Evolutionary conservation across 2,113 vertebrate genomes (phyloP).

Genomic region (Trematocara zebra): DNA sequence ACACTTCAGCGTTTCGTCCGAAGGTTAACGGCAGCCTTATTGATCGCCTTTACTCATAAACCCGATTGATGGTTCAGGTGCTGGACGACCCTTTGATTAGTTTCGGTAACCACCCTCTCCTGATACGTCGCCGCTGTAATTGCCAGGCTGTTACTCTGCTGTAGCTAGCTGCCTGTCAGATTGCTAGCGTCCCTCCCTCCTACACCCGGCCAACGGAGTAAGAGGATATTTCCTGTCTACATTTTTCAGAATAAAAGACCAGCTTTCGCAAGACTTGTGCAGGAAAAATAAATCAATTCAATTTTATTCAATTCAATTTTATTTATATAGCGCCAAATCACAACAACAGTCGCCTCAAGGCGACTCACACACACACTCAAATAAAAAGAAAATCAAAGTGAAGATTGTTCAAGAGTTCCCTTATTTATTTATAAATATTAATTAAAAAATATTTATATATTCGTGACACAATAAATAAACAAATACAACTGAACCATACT

Average conservation of each 20-base stretch:
- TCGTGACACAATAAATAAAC: background rate
- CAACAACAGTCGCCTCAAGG: background rate
- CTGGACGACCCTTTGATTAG: constrained; percentile 60
- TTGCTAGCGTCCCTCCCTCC: constrained; percentile 27
- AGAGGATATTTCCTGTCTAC: background rate
- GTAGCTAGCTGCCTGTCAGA: constrained; percentile 26
- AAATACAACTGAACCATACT: background rate
- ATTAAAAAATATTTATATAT: background rate
- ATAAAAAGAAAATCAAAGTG: background rate
- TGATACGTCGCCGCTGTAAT: constrained; percentile 19
- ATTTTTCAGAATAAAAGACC: constrained; percentile 19
- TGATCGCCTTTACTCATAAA: constrained; percentile 58
- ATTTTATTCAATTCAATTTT: background rate
- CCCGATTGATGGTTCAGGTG: constrained; percentile 56
- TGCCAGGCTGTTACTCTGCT: background rate
- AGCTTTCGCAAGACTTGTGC: background rate
- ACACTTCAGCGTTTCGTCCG: constrained; percentile 44
- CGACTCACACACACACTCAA: background rate
- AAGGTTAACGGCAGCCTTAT: constrained; percentile 60
- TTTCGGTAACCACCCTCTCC: constrained; percentile 57
- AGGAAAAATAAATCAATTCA: background rate
- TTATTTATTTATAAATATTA: background rate
- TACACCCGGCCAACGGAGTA: background rate
- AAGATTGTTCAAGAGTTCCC: background rate
- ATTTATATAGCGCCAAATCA: background rate